Base-by-base conservation (phyloP, 2,888 invertebrate genomes). In the Diadegma fenestrale region DNA sequence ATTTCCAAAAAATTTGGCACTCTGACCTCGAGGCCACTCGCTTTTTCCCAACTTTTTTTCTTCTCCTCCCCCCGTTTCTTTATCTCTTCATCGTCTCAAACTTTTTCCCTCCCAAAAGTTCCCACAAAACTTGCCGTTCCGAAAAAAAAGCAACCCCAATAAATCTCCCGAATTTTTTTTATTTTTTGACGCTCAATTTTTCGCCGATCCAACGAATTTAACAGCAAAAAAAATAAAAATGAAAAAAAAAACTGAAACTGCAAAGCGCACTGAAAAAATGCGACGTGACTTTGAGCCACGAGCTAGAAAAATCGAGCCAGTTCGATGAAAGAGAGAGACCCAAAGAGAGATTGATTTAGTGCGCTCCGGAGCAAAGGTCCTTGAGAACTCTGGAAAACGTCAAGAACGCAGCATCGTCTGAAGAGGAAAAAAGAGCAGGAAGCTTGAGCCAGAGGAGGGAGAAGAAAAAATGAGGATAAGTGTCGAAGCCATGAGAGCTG, bases 401-500 rank as follows among this genome's bases (percentile, higher is more conserved):
- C 58, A 26, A 58, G 58, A 58, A 26, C 58, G 12, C 14, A 2
- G 2, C 30, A 30, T 30, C 4, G 12, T 58, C 7, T 2, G 26
- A 68, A 14, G 7, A 7, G 37, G 7, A 37, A 37, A 37, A 26
- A 22, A 7, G 26, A 26, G 12, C 14, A 22, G 37, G 17, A 45
- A 71, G 37, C 61, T 22, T 17, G 12, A n/a, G 26, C 6, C 22
- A 14, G 30, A 19, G n/a, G 12, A 37, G 26, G 30, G 54, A n/a
- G 43, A 45, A 73, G 12, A 61, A 5, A 4, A 51, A n/a, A n/a
- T n/a, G n/a, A 37, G 41, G 66, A 69, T 58, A 63, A 45, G 75
- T 51, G 48, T 83, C 37, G n/a, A 69, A 73, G 78, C 51, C 54
- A 63, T 37, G 71, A 72, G 69, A 43, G 22, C 10, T 1, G 1